Base-by-base conservation (phyloP, 1,140 invertebrate species). In the Tribolium castaneum region DNA sequence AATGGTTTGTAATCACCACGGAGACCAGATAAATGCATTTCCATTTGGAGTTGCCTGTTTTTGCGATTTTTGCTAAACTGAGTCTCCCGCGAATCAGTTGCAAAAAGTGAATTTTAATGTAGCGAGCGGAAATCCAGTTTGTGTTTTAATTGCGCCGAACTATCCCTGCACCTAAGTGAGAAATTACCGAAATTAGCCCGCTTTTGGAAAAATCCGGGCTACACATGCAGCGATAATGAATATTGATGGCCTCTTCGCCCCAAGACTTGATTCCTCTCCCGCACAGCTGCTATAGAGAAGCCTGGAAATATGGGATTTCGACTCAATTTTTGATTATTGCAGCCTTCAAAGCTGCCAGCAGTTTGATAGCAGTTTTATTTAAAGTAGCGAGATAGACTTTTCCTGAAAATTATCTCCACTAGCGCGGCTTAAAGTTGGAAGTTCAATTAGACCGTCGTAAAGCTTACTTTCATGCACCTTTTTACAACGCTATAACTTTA, bases 401-500 rank as follows among this genome's bases (percentile, higher is more conserved):
- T 14, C 13, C 56, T 13, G 0, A 22, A 66, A 66, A 66, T 66
- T 66, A 59, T 35, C 73, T 39, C 45, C 39, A 75, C 39, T 59
- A 70, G 9, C 59, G 25, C 34, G 13, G 59, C 34, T 66, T 35
- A 66, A 12, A 66, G 59, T 3, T 66, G 50, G 49, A 70, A 66
- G 45, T 50, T 76, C 51, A 76, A 70, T 76, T 76, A 66, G 34
- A 70, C 12, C 34, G 49, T 70, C 56, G 45, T 76, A 76, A 70
- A 70, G 62, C 50, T 70, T 51, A 62, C 4, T 76, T 76, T 76
- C 52, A 51, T 76, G 62, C 51, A 70, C 51, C 62, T 76, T 70
- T 76, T 76, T 76, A 76, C 22, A 16, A 22, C 39, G 59, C 49
- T 16, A 70, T 76, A 76, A 76, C 66, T 62, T 54, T 54, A n/a